Percentiles rank a stretch among this genome's conserved stretches.
Conservation (phyloP, 2,888 invertebrate genomes). For the Acanthosepion pharaonis region DNA sequence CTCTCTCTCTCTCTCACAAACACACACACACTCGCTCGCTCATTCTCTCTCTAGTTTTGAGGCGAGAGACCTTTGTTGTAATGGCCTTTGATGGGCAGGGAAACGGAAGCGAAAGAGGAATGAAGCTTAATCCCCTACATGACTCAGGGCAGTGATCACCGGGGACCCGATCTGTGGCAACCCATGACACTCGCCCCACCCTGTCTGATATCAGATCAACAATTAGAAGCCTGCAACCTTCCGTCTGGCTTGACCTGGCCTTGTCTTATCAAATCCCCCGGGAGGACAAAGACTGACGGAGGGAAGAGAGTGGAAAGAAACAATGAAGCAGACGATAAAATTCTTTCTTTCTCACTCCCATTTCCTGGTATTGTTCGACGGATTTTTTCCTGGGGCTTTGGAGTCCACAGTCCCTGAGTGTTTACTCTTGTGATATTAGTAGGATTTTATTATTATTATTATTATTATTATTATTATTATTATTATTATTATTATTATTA, state of each 20-base stretch:
- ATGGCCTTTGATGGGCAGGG: background rate
- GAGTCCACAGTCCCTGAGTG: too few relatives aligned
- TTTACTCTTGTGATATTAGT: background rate
- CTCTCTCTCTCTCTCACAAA: background rate
- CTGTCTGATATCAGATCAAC: background rate
- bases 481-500: too few relatives aligned
- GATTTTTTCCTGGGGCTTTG: background rate
- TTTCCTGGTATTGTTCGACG: too few relatives aligned
- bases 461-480: too few relatives aligned
- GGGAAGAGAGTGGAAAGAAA: too few relatives aligned
- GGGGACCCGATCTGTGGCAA: background rate
- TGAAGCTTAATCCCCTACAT: background rate
- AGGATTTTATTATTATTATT: background rate
- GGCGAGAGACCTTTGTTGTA: background rate
- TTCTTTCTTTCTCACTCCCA: background rate
- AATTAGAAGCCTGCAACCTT: background rate
- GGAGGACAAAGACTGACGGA: background rate
- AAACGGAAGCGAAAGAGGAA: background rate
- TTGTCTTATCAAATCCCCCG: background rate
- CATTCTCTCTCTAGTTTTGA: background rate
- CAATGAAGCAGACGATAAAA: background rate
- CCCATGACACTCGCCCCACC: background rate
- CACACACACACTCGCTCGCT: background rate
- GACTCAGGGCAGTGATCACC: background rate
- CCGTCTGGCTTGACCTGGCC: constrained; percentile 12